Evolutionary conservation across 2,113 vertebrate genomes (phyloP).

Genomic region (Nesospiza acunhae): DNA sequence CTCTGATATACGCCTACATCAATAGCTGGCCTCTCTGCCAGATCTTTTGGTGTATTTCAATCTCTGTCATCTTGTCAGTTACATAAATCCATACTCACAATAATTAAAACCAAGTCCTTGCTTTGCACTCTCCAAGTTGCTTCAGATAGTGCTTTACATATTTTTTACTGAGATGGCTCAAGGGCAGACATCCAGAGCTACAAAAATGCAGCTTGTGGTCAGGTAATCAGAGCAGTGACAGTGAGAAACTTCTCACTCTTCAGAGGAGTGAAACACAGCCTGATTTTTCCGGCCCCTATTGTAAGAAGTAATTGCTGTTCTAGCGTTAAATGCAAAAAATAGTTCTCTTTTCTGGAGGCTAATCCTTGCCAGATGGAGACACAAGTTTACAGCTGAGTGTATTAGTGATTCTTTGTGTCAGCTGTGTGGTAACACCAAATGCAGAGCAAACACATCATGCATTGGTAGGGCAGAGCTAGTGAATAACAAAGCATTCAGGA

Average conservation of each 20-base stretch:
- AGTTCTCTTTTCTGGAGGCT: background rate
- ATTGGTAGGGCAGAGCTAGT: background rate
- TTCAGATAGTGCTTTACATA: background rate
- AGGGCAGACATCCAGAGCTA: background rate
- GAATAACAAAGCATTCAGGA: conserved; percentile 12
- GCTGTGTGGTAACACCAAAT: background rate
- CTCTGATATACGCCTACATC: accelerated
- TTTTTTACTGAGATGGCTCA: background rate
- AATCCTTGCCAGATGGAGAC: conserved; percentile 46
- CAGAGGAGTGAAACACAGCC: background rate
- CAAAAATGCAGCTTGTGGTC: background rate
- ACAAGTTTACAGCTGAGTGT: conserved; percentile 36
- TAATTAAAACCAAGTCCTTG: background rate
- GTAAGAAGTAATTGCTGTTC: background rate
- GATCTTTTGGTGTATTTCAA: background rate
- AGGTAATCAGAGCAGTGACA: background rate
- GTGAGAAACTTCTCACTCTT: background rate
- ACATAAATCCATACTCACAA: background rate
- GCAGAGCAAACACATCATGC: background rate
- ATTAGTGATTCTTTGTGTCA: background rate
- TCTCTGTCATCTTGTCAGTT: background rate
- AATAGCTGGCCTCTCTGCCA: background rate
- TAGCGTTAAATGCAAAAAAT: conserved; percentile 24
- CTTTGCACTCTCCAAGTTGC: background rate
- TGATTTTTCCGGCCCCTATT: background rate